Percentiles rank a stretch among this genome's conserved stretches.
phyloP scores from a whole-genome alignment of 2,888 invertebrate species.

The Steromphala cineraria region DNA sequence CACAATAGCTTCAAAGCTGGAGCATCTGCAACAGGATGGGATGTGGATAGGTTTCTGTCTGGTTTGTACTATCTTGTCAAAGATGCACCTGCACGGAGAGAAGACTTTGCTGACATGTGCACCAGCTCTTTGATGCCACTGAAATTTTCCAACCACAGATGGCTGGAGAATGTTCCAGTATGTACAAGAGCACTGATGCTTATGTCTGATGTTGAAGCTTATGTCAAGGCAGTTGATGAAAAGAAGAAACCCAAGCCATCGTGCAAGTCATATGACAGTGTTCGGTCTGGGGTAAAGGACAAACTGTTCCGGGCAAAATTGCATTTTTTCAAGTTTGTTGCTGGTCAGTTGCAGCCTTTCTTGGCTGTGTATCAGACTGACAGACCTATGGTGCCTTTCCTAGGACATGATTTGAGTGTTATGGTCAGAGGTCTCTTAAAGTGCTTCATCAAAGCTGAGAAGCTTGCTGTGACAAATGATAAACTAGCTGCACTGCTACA shows the following conservation, averaged over 20 bases:
- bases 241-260: conserved; percentile 32
- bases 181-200: conserved; percentile 34
- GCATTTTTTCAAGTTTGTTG: conserved; percentile 35
- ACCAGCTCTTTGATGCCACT: conserved; percentile 49
- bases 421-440: conserved; percentile 31
- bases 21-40: conserved; percentile 33
- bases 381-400: conserved; percentile 35
- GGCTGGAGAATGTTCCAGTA: conserved; percentile 46
- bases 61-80: conserved; percentile 62
- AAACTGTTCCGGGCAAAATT: conserved; percentile 31
- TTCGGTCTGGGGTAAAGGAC: not conserved
- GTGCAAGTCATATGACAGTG: conserved; percentile 29
- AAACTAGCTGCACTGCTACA: not conserved
- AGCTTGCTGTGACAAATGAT: not conserved
- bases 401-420: conserved; percentile 21
- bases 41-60: conserved; percentile 46
- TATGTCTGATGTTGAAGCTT: conserved; percentile 25
- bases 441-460: not conserved
- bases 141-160: conserved; percentile 52
- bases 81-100: conserved; percentile 55
- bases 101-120: conserved; percentile 47
- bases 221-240: conserved; percentile 30
- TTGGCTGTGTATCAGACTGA: conserved; percentile 34
- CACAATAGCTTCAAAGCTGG: conserved; percentile 45
- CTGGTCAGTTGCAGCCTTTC: conserved; percentile 32